A percentile compares a stretch with the other conserved stretches of the same genome.
phyloP scores from a whole-genome alignment of 1,140 invertebrate genomes.

The Drosophila santomea region DNA sequence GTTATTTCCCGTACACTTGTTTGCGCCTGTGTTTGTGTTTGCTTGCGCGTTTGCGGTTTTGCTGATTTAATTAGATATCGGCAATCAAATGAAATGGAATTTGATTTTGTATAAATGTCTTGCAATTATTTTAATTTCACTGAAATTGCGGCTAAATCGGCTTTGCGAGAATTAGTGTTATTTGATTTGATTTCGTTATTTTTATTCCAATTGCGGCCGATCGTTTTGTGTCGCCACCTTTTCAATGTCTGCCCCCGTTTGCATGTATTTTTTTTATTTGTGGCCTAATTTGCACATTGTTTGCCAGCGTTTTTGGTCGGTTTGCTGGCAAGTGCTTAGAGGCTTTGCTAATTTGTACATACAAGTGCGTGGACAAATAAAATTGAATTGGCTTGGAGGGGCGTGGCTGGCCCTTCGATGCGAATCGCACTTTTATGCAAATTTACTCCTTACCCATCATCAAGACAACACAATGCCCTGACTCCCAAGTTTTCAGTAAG shows the following conservation, averaged over 20 bases:
- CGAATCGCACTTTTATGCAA: constrained; percentile 32
- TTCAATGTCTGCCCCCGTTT: constrained; percentile 9
- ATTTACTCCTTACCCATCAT: constrained; percentile 32
- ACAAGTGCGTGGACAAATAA: constrained; percentile 27
- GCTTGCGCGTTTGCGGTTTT: constrained; percentile 40
- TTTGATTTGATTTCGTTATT: constrained; percentile 52
- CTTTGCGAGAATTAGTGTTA: constrained; percentile 65
- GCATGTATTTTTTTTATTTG: constrained; percentile 18
- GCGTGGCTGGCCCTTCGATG: constrained; percentile 3
- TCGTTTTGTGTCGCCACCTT: constrained; percentile 16
- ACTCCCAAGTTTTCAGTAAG: constrained; percentile 18
- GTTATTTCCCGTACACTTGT: constrained; percentile 28
- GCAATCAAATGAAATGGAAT: constrained; percentile 66
- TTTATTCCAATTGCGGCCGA: constrained; percentile 15
- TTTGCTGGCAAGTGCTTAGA: constrained; percentile 23
- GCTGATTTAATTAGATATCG: constrained; percentile 77
- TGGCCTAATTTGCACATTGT: constrained; percentile 50
- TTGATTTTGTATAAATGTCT: constrained; percentile 52
- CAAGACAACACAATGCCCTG: constrained; percentile 15
- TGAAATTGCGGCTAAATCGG: constrained; percentile 65
- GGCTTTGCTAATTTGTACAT: constrained; percentile 42
- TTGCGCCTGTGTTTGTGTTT: constrained; percentile 24
- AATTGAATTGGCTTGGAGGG: constrained; percentile 8
- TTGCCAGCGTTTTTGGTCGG: constrained; percentile 41
- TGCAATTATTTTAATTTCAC: constrained; percentile 73